Evolutionary conservation across 2,113 vertebrate species (phyloP).

Genomic region (Egretta garzetta): DNA sequence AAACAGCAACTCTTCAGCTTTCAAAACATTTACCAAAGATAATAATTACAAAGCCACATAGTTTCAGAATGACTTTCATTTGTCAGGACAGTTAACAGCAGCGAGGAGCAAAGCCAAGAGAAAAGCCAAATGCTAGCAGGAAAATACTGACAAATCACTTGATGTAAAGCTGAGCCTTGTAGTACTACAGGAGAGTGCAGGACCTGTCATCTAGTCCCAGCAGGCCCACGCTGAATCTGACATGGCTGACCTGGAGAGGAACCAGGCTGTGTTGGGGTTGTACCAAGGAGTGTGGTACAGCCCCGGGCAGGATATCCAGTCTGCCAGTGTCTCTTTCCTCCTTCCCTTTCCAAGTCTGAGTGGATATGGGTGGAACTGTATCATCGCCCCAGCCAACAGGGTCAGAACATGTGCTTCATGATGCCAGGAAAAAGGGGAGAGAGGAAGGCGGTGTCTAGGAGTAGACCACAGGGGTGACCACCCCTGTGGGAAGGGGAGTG

Average conservation of each 20-base stretch:
- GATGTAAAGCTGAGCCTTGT: neutral
- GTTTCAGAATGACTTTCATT: slow-evolving; percentile 69
- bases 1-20: slow-evolving; percentile 61
- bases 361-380: neutral
- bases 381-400: neutral
- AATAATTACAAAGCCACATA: slow-evolving; percentile 72
- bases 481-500: neutral
- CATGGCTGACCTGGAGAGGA: neutral
- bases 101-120: slow-evolving; percentile 55
- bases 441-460: neutral
- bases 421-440: neutral
- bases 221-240: neutral
- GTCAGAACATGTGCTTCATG: neutral
- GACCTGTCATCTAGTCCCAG: neutral
- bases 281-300: neutral
- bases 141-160: slow-evolving; percentile 34
- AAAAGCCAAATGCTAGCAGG: slow-evolving; percentile 56
- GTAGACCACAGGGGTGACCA: neutral
- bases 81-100: slow-evolving; percentile 59
- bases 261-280: neutral
- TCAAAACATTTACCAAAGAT: slow-evolving; percentile 70
- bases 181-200: neutral
- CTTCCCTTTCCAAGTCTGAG: neutral
- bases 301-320: neutral
- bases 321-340: neutral